Evolutionary conservation across 2,797 vertebrate genomes (phyloP), one percentile per base, ranked within the genome.

Genomic region (Rhabdomys pumilio): DNA sequence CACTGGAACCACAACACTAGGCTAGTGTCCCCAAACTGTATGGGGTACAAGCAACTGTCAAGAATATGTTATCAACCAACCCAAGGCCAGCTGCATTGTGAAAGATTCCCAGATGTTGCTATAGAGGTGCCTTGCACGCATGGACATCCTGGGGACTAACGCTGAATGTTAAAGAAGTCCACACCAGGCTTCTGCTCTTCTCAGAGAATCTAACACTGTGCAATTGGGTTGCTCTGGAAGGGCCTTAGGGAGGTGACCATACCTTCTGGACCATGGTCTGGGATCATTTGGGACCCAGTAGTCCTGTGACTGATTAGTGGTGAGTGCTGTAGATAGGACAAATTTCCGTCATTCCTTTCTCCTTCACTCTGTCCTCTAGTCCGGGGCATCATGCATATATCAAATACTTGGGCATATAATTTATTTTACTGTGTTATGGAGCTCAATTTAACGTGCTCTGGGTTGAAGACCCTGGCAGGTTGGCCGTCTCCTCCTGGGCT

Each of bases 301-400:
- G 53, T 41, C 34, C 44, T 67, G 13, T 20, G 34, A 31, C 22
- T 55, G 41, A 19, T 75, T 29, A 50, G 17, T 17, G 38, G 38
- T 38, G 38, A 38, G 38, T 38, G 7, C 29, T 59, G 20, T 29
- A 38, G 6, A 26, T 47, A 84, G 14, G 34, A 38, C 44, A 20
- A 47, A 4, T 11, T 1, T 6, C 14, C 59, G 0, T 4, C 24
- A 6, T 3, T 10, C 4, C 24, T 10, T 38, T 1, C 41, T 6
- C 19, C 44, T 9, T 53, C 38, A 10, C 24, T 55, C 12, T 14
- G 1, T 22, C 31, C 44, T 84, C 59, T 57, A 29, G 80, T 87
- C 59, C 53, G 7, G 69, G 59, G 20, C 0, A 17, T 15, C 11
- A 2, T 9, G 14, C 4, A 1, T 6, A 0, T 0, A 2, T 79